phyloP scores from a whole-genome alignment of 2,888 invertebrate species.

The Drosophila greeni region DNA sequence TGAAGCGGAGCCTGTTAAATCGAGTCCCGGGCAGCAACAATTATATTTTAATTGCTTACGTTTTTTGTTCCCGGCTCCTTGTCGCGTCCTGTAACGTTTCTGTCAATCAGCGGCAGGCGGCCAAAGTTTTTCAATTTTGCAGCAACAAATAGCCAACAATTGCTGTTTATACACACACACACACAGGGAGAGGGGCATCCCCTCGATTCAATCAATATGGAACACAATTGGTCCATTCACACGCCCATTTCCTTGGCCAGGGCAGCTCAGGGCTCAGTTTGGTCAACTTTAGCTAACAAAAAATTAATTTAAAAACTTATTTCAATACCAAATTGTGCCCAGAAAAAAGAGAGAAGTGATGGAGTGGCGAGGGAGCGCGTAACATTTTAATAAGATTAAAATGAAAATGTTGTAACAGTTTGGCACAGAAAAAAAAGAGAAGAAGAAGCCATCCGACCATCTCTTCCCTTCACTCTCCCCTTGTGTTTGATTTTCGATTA shows the following conservation, averaged over 20 bases:
- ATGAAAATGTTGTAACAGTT: slow-evolving; percentile 72
- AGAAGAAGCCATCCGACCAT: slow-evolving; percentile 9
- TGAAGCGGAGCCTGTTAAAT: slow-evolving; percentile 11
- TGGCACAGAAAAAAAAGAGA: slow-evolving; percentile 22
- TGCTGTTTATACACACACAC: slow-evolving; percentile 51
- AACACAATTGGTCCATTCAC: slow-evolving; percentile 70
- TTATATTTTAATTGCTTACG: slow-evolving; percentile 63
- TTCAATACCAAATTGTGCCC: slow-evolving; percentile 67
- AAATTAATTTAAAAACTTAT: slow-evolving; percentile 73
- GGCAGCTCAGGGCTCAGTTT: slow-evolving; percentile 39
- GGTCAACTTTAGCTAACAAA: slow-evolving; percentile 63
- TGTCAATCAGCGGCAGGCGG: slow-evolving; percentile 55
- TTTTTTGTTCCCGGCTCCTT: slow-evolving; percentile 21
- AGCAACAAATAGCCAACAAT: slow-evolving; percentile 68
- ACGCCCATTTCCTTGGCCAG: slow-evolving; percentile 60
- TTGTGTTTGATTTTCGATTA: slow-evolving; percentile 38
- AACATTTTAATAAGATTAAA: slow-evolving; percentile 74
- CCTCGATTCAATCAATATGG: slow-evolving; percentile 67
- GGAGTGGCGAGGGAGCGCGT: slow-evolving; percentile 40
- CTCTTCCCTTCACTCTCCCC: slow-evolving; percentile 11
- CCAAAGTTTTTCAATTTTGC: slow-evolving; percentile 70
- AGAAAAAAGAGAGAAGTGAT: slow-evolving; percentile 2
- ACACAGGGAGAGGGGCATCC: not conserved
- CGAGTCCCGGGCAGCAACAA: slow-evolving; percentile 29
- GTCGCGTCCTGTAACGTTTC: slow-evolving; percentile 21